Conservation (phyloP, 2,113 vertebrate species). For the Eulemur macaco region DNA sequence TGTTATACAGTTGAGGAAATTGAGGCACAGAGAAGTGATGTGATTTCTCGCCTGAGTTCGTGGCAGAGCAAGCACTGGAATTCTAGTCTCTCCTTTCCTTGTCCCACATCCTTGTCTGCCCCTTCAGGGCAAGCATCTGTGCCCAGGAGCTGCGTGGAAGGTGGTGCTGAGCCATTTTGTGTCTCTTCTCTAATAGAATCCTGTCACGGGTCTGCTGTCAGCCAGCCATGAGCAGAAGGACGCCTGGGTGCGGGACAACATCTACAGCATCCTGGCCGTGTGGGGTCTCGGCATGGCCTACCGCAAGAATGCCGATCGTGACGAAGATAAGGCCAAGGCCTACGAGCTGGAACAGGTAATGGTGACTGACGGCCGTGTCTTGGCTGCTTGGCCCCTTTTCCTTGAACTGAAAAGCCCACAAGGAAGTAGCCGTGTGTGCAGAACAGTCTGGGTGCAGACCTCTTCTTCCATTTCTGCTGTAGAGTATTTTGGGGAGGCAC, state of each 20-base stretch:
- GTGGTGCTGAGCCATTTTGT: not conserved
- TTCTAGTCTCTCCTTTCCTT: not conserved
- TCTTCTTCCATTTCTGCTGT: not conserved
- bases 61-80: not conserved
- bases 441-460: not conserved
- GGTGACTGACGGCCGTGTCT: not conserved
- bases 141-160: not conserved
- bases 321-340: slow-evolving; percentile 98
- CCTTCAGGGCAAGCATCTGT: not conserved
- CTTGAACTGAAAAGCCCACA: not conserved
- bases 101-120: not conserved
- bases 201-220: slow-evolving; percentile 94
- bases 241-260: slow-evolving; percentile 98
- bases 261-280: slow-evolving; percentile 96
- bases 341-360: slow-evolving; percentile 97
- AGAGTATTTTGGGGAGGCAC: not conserved
- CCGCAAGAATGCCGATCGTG: slow-evolving; percentile 96
- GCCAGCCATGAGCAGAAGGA: slow-evolving; percentile 93
- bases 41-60: not conserved
- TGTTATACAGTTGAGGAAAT: not conserved
- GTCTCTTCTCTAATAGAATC: slow-evolving; percentile 87
- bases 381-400: not conserved
- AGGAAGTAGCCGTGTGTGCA: not conserved
- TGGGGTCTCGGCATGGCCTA: slow-evolving; percentile 99
- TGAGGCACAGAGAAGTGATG: not conserved